Evolutionary conservation across 2,888 invertebrate species (phyloP).

Genomic region (Seira ritae): DNA sequence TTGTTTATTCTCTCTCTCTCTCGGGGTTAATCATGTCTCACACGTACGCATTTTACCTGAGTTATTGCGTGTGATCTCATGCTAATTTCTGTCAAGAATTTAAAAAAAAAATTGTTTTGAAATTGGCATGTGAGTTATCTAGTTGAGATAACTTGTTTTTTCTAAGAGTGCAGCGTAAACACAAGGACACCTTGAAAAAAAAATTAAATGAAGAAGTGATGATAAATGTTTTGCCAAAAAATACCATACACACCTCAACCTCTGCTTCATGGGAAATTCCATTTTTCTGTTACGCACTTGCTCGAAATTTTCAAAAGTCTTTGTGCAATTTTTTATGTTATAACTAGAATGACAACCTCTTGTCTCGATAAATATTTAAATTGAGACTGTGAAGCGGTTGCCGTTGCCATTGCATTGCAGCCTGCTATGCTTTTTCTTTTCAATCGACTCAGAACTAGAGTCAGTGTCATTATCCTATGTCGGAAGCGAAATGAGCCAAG

Average conservation of each 20-base stretch:
- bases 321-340: too few relatives aligned
- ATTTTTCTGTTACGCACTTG: neutral
- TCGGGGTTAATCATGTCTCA: too few relatives aligned
- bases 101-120: too few relatives aligned
- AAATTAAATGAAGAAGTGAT: too few relatives aligned
- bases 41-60: too few relatives aligned
- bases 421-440: too few relatives aligned
- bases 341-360: too few relatives aligned
- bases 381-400: neutral
- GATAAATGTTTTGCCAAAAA: neutral
- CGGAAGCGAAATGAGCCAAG: conserved; percentile 47
- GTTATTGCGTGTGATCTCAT: too few relatives aligned
- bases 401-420: neutral
- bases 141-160: neutral
- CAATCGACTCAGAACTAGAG: neutral
- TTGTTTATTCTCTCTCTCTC: too few relatives aligned
- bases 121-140: too few relatives aligned
- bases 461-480: conserved; percentile 39
- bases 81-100: too few relatives aligned
- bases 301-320: neutral
- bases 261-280: neutral
- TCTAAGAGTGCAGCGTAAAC: neutral
- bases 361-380: too few relatives aligned
- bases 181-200: neutral
- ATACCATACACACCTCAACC: neutral